Percentiles rank a stretch among this genome's conserved stretches.
phyloP scores from a whole-genome alignment of 2,797 vertebrate species.

The Myripristis murdjan region DNA sequence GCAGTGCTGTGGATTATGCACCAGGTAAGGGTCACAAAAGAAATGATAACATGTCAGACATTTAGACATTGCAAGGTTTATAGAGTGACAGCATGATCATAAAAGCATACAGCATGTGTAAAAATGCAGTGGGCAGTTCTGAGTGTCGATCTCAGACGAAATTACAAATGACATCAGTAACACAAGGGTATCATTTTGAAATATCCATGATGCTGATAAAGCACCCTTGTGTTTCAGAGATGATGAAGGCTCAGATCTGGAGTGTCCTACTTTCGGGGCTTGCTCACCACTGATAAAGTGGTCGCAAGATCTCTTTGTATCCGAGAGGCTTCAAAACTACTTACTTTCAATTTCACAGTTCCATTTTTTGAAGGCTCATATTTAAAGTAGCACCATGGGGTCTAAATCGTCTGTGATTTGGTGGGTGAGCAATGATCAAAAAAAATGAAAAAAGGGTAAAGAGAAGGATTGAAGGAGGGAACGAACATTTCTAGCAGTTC shows the following conservation, averaged over 20 bases:
- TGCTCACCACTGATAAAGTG: constrained; percentile 35
- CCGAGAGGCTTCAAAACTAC: constrained; percentile 8
- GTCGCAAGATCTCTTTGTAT: not conserved
- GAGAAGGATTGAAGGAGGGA: not conserved
- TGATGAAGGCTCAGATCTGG: constrained; percentile 30
- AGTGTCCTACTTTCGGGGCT: constrained; percentile 56
- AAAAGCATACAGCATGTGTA: not conserved
- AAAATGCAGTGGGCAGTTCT: not conserved
- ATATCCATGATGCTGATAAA: constrained; percentile 14
- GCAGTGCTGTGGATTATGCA: not conserved
- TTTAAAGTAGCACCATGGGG: not conserved
- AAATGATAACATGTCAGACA: too few species aligned
- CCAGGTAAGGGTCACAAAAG: too few species aligned
- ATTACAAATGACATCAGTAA: constrained; percentile 13
- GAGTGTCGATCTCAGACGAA: constrained; percentile 22
- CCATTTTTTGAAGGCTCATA: constrained; percentile 1
- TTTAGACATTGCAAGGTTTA: not conserved
- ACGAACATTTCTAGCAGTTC: not conserved
- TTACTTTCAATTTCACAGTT: not conserved
- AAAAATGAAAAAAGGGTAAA: not conserved
- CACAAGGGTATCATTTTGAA: constrained; percentile 4
- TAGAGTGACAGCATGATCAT: not conserved
- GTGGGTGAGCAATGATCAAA: not conserved
- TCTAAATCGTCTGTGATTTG: not conserved
- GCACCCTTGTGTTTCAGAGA: constrained; percentile 20